These are phyloP conservation scores for Phalloptychus januarius DNA, from an alignment of 2,797 vertebrate species.

Conservation along the genomic window DNA sequence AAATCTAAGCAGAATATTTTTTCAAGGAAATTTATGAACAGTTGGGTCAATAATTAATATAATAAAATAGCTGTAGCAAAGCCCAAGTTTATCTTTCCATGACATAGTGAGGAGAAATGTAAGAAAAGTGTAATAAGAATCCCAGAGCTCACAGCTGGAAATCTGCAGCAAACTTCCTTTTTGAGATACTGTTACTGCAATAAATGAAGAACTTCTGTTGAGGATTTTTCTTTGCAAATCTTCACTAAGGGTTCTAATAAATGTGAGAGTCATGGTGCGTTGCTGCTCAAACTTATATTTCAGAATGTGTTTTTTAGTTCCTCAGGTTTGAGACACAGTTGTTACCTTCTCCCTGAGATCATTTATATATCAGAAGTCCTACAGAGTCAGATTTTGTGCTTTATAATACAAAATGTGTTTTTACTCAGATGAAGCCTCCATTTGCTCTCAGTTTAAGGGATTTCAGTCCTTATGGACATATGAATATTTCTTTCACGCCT, in stretches of 20 bases:
- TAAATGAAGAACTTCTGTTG: not conserved
- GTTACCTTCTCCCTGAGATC: not conserved
- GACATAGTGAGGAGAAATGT: not conserved
- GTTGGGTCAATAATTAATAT: not conserved
- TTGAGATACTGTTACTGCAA: not conserved
- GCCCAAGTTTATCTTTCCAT: not conserved
- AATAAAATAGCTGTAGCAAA: not conserved
- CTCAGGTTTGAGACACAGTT: not conserved
- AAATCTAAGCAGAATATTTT: not conserved
- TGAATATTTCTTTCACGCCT: slow-evolving; percentile 21
- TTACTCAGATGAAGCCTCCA: not conserved
- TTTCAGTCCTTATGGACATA: slow-evolving; percentile 11
- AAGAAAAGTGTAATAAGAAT: not conserved
- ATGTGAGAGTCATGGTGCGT: not conserved
- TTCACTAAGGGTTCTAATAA: not conserved
- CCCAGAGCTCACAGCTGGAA: not conserved
- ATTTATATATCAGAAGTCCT: slow-evolving; percentile 11
- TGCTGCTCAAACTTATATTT: not conserved
- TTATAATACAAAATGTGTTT: not conserved
- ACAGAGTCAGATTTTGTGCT: slow-evolving; percentile 5
- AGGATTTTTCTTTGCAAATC: not conserved
- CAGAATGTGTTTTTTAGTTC: not conserved
- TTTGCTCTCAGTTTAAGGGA: slow-evolving; percentile 13
- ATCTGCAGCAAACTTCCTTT: not conserved
- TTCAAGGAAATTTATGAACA: not conserved